A percentile compares a stretch with the other conserved stretches of the same genome.
Conservation (phyloP, 2,113 vertebrate genomes). For the Rhynchopsitta pachyrhyncha region DNA sequence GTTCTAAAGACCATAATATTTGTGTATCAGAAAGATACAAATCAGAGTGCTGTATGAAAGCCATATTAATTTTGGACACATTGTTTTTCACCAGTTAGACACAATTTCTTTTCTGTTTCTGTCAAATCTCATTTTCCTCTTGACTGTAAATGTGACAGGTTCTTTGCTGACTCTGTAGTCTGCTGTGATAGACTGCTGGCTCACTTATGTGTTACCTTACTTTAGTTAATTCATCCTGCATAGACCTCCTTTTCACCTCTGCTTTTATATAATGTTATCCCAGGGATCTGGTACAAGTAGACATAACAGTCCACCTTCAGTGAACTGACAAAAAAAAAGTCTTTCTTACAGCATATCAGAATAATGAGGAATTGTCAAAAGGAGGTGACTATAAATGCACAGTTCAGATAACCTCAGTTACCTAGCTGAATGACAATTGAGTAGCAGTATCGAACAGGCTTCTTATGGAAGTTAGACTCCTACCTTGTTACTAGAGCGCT, state of each 20-base stretch:
- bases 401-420: not conserved
- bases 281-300: not conserved
- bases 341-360: not conserved
- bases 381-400: not conserved
- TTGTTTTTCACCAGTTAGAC: not conserved
- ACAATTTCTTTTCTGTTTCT: not conserved
- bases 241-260: slow-evolving; percentile 11
- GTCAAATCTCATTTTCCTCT: slow-evolving; percentile 24
- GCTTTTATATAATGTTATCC: not conserved
- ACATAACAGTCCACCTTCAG: not conserved
- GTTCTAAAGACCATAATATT: not conserved
- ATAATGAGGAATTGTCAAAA: not conserved
- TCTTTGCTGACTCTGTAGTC: slow-evolving; percentile 4
- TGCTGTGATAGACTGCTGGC: not conserved
- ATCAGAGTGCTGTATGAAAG: not conserved
- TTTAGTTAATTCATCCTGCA: not conserved
- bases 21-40: not conserved
- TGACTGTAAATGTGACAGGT: not conserved
- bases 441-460: not conserved
- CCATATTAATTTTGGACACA: not conserved
- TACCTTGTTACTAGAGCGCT: not conserved
- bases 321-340: not conserved
- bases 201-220: not conserved
- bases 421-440: not conserved
- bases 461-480: not conserved